phyloP scores from a whole-genome alignment of 2,797 vertebrate species.

The Lateolabrax maculatus region DNA sequence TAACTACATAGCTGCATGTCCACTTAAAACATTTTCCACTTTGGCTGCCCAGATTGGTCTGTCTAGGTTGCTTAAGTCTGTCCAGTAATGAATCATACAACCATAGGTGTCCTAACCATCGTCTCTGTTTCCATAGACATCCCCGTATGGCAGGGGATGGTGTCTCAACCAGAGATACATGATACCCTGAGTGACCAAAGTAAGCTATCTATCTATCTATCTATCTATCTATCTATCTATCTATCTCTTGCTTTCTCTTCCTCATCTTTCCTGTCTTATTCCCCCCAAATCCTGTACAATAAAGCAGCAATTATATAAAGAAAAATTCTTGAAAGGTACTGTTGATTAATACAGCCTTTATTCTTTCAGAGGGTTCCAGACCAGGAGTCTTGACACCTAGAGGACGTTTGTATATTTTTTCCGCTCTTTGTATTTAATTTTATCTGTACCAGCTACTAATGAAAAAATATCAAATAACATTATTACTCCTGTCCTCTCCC shows the following conservation, averaged over 20 bases:
- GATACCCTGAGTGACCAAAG: constrained; percentile 33
- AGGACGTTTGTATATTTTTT: constrained; percentile 50
- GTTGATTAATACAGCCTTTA: not conserved
- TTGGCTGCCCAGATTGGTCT: not conserved
- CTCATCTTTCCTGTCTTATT: not conserved
- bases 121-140: constrained; percentile 19
- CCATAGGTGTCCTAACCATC: not conserved
- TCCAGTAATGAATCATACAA: not conserved
- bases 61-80: not conserved
- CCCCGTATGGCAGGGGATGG: not conserved
- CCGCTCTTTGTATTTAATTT: not conserved
- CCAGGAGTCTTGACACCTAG: constrained; percentile 18
- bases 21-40: not conserved
- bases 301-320: not conserved
- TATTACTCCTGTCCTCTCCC: not conserved
- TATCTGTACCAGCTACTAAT: not conserved
- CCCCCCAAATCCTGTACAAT: not conserved
- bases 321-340: not conserved
- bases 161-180: not conserved
- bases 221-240: no score
- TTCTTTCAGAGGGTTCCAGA: constrained; percentile 27
- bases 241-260: not conserved
- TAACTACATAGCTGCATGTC: not conserved
- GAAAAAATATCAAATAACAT: not conserved
- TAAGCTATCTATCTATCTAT: constrained; percentile 16